A percentile compares a stretch with the other conserved stretches of the same genome.
Evolutionary conservation across 2,888 invertebrate species (phyloP).

Genomic region (Trilocha varians): DNA sequence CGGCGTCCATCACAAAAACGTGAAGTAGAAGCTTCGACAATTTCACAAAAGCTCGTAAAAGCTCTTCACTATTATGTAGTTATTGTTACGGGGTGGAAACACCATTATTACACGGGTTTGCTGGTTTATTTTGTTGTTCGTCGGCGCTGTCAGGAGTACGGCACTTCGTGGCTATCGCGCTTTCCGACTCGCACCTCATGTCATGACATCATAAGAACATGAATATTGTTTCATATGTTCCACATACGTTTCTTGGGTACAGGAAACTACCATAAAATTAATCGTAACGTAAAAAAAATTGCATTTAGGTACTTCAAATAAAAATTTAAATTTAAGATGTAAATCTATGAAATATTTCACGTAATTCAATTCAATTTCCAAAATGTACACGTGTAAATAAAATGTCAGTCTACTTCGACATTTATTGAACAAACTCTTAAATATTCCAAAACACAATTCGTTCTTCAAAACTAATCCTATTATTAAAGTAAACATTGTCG

Average conservation of each 20-base stretch:
- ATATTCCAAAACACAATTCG: conserved; percentile 47
- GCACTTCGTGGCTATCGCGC: conserved; percentile 8
- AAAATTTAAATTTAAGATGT: too few species aligned
- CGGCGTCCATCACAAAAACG: conserved; percentile 60
- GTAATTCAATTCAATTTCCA: neutral
- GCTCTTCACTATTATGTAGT: conserved; percentile 72
- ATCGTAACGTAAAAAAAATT: too few species aligned
- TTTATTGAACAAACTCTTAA: conserved; percentile 16
- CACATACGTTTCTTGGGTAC: too few species aligned
- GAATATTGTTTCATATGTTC: conserved; percentile 6
- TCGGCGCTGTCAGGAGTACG: conserved; percentile 24
- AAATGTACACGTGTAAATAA: neutral
- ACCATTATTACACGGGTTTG: conserved; percentile 66
- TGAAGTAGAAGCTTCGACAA: conserved; percentile 66
- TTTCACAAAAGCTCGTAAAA: conserved; percentile 73
- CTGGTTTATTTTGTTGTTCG: conserved; percentile 62
- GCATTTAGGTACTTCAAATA: too few species aligned
- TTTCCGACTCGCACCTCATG: conserved; percentile 9
- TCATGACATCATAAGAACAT: conserved; percentile 7
- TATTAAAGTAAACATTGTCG: conserved; percentile 55
- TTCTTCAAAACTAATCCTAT: conserved; percentile 56
- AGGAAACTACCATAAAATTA: too few species aligned
- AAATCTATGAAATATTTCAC: too few species aligned
- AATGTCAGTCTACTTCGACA: neutral
- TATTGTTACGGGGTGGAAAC: conserved; percentile 73